Percentiles rank a stretch among this genome's conserved stretches.
phyloP scores from a whole-genome alignment of 2,888 invertebrate species.

The Drosophila tanythrix region DNA sequence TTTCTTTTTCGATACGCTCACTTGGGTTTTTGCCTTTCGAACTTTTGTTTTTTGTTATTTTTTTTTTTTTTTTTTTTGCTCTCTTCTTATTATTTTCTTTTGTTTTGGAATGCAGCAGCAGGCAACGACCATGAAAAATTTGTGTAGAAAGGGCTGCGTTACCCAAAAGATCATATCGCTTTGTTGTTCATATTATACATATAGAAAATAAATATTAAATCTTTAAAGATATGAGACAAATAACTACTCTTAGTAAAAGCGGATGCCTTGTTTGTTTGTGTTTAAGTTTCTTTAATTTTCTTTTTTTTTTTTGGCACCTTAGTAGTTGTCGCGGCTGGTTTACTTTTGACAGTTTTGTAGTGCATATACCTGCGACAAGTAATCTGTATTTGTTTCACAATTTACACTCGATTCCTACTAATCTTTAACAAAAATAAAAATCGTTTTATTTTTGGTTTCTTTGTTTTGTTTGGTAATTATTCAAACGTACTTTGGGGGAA shows the following conservation, averaged over 20 bases:
- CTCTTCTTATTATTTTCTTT: slow-evolving; percentile 46
- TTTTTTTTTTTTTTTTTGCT: slow-evolving; percentile 18
- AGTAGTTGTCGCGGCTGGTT: slow-evolving; percentile 1
- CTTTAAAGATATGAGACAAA: background rate
- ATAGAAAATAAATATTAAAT: slow-evolving; percentile 5
- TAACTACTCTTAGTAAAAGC: background rate
- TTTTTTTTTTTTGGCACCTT: slow-evolving; percentile 6
- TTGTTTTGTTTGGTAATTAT: slow-evolving; percentile 6
- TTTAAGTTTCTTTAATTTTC: slow-evolving; percentile 9
- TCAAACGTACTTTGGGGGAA: slow-evolving; percentile 2
- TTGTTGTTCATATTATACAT: background rate
- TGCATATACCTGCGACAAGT: slow-evolving; percentile 8
- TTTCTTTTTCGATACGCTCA: slow-evolving; percentile 84
- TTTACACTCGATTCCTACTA: slow-evolving; percentile 51
- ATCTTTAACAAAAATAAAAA: slow-evolving; percentile 41
- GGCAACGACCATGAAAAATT: slow-evolving; percentile 75
- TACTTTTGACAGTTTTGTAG: slow-evolving; percentile 26
- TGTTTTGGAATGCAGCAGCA: slow-evolving; percentile 63
- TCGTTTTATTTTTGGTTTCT: background rate
- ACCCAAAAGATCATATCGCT: slow-evolving; percentile 5
- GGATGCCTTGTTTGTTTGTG: background rate
- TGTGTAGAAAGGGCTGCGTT: slow-evolving; percentile 63
- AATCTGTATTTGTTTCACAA: slow-evolving; percentile 15
- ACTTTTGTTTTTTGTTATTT: slow-evolving; percentile 62
- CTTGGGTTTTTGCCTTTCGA: slow-evolving; percentile 82